Evolutionary conservation across 2,888 invertebrate genomes (phyloP).

Genomic region (Julus scanicus): DNA sequence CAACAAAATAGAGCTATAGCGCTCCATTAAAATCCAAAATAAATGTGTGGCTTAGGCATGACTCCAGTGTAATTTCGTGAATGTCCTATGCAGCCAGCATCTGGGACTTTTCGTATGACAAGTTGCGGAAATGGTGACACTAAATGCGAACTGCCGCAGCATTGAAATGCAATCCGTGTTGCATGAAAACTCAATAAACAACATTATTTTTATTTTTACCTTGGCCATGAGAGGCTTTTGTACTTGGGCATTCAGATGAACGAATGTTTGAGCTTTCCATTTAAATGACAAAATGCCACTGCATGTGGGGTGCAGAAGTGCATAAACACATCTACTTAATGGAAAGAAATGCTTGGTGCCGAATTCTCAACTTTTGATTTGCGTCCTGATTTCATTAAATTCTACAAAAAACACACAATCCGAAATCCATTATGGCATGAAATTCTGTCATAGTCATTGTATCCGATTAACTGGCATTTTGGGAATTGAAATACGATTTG

Average conservation of each 20-base stretch:
- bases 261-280: not conserved
- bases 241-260: not conserved
- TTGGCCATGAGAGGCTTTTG: conserved; percentile 19
- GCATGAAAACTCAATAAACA: conserved; percentile 45
- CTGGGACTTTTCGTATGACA: not conserved
- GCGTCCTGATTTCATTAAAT: not conserved
- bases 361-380: not conserved
- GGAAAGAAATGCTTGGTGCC: not conserved
- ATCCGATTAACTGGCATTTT: not conserved
- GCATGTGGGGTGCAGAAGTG: not conserved
- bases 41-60: conserved; percentile 7
- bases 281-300: not conserved
- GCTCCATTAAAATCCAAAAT: conserved; percentile 37
- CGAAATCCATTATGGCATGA: not conserved
- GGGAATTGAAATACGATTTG: not conserved
- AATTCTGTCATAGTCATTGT: not conserved
- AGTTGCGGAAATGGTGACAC: not conserved
- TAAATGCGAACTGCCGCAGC: not conserved
- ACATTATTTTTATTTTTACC: conserved; percentile 44
- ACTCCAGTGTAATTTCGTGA: not conserved
- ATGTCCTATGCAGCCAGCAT: not conserved
- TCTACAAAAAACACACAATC: not conserved
- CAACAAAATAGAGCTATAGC: conserved; percentile 5
- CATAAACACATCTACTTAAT: not conserved
- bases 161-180: conserved; percentile 24